Evolutionary conservation across 1,140 invertebrate genomes (phyloP).

Genomic region (Aphelenchoides fujianensis): DNA sequence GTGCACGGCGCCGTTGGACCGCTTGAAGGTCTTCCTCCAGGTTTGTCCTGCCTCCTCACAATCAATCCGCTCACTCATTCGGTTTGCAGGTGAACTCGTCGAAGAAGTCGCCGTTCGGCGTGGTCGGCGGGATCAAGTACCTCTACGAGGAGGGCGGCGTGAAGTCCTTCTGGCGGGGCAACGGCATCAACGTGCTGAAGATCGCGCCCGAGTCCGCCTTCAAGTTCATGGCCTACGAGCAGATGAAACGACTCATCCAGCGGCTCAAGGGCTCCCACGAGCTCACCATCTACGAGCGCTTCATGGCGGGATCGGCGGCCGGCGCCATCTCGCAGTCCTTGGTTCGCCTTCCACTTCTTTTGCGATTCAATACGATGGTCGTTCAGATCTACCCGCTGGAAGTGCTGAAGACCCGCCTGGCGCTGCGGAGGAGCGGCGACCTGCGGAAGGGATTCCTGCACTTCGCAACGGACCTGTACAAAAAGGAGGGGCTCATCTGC

Average conservation of each 20-base stretch:
- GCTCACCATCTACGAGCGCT: slow-evolving; percentile 81
- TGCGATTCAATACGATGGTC: too few species aligned
- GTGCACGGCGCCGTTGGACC: slow-evolving; percentile 90
- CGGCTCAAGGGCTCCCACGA: slow-evolving; percentile 70
- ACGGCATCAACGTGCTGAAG: slow-evolving; percentile 96
- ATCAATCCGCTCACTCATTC: slow-evolving; percentile 13
- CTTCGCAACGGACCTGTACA: slow-evolving; percentile 83
- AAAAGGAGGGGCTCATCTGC: slow-evolving; percentile 75
- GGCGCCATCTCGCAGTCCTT: slow-evolving; percentile 90
- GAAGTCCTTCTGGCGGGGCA: slow-evolving; percentile 87
- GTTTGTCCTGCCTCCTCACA: slow-evolving; percentile 68
- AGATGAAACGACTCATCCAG: slow-evolving; percentile 80
- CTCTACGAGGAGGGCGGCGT: slow-evolving; percentile 90
- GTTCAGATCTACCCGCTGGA: slow-evolving; percentile 78
- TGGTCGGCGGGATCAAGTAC: slow-evolving; percentile 67
- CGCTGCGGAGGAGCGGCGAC: slow-evolving; percentile 87
- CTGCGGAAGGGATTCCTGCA: slow-evolving; percentile 79
- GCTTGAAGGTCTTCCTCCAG: slow-evolving; percentile 96
- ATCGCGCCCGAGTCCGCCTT: slow-evolving; percentile 95
- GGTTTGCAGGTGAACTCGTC: slow-evolving; percentile 64
- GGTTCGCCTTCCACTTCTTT: too few species aligned
- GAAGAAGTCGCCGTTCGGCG: slow-evolving; percentile 62
- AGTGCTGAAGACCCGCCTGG: slow-evolving; percentile 93
- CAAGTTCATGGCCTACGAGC: slow-evolving; percentile 97
- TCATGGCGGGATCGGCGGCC: slow-evolving; percentile 86